Conservation (phyloP, 2,797 vertebrate genomes). For the Macropus fuliginosus region DNA sequence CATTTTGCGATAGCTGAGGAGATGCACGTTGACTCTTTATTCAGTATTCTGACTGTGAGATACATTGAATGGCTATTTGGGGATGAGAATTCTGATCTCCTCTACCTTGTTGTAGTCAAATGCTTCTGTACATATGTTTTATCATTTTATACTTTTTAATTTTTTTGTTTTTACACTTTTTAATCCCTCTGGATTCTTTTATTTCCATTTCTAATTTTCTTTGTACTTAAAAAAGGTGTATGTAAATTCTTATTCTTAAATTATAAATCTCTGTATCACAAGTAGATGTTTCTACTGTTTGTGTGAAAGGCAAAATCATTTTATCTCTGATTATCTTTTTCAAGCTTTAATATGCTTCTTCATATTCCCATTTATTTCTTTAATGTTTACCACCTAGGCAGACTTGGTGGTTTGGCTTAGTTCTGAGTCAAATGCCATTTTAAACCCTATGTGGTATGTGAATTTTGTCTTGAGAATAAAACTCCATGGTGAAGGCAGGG, state of each 20-base stretch:
- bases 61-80: neutral
- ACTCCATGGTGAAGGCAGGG: neutral
- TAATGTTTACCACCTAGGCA: neutral
- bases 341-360: neutral
- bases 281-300: neutral
- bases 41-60: neutral
- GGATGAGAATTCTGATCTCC: neutral
- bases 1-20: neutral
- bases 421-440: neutral
- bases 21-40: neutral
- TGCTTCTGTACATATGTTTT: no score
- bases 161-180: neutral
- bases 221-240: no score
- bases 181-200: neutral
- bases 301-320: neutral
- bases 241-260: no score
- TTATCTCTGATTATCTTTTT: neutral
- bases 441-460: neutral
- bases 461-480: neutral
- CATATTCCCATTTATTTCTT: neutral
- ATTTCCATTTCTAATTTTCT: neutral
- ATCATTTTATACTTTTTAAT: neutral
- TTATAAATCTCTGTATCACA: no score
- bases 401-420: neutral
- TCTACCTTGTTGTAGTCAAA: neutral